Evolutionary conservation across 2,113 vertebrate genomes (phyloP), one percentile per base, ranked within the genome.

Genomic region (Platysternon megacephalum): DNA sequence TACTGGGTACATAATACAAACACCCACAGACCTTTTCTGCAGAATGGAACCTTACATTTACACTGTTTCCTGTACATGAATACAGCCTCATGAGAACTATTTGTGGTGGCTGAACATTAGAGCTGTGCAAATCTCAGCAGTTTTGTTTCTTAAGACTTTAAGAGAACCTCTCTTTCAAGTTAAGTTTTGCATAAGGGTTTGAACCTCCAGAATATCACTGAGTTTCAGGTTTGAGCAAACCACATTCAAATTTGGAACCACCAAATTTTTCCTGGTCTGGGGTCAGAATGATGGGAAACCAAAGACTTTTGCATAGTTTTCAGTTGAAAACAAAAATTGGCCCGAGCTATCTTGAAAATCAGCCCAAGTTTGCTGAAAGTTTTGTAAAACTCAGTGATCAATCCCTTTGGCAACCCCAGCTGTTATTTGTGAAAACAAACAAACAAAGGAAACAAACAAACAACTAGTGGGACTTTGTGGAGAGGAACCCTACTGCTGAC

Each of bases 41-140:
- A 87, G 39, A 49, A 74, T 93, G 95, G 82, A 95, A 86, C 58
- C 82, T 94, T 12, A 0, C 51, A 79, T 93, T 96, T 90, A 90
- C 86, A 91, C 84, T n/a, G 1, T 12, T 94, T 96, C 84, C 51
- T 89, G 51, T 76, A 0, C 6, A 90, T 49, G 82, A 87, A 92
- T 85, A 68, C 56, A 88, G 1, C 92, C 13, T n/a, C 55, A 35
- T 53, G 74, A 82, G 53, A 85, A 35, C 56, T 61, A 84, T 95
- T 93, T 95, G 89, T 56, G 91, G 94, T 44, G 53, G 51, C 2
- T 86, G 74, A 53, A 95, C 93, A 93, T 91, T 39, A 90, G 24
- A 79, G 58, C 10, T 49, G 55, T 86, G 79, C 44, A 39, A 86
- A 92, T 85, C 49, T 85, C 87, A 94, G 85, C 16, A 49, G 8